Evolutionary conservation across 2,888 invertebrate species (phyloP).

Genomic region (Dioctria rufipes): DNA sequence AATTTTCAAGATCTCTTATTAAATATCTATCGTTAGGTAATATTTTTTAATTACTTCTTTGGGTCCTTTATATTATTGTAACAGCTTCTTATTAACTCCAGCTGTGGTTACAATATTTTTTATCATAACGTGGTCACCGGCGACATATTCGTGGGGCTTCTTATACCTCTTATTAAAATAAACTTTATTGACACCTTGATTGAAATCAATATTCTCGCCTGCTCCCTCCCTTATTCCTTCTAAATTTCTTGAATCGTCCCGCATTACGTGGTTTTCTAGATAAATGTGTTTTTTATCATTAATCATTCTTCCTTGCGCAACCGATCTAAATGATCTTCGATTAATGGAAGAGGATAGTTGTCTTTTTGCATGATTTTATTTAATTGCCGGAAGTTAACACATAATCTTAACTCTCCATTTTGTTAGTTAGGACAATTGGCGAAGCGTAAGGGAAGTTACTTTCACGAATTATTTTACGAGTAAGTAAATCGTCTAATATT

Average conservation of each 20-base stretch:
- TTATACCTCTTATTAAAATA: slow-evolving; percentile 55
- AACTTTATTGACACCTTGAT: slow-evolving; percentile 54
- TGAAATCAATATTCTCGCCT: slow-evolving; percentile 55
- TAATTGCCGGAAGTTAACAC: neutral
- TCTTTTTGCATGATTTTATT: neutral
- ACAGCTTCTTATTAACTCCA: slow-evolving; percentile 61
- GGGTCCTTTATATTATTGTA: slow-evolving; percentile 62
- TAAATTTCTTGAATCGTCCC: neutral
- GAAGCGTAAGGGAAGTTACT: neutral
- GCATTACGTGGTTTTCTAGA: neutral
- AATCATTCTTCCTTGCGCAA: neutral
- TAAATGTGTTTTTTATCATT: slow-evolving; percentile 11
- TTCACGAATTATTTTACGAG: slow-evolving; percentile 10
- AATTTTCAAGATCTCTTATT: neutral
- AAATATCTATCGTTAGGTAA: too few relatives aligned
- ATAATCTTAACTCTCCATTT: neutral
- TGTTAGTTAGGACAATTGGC: neutral
- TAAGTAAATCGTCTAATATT: neutral
- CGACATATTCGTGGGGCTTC: slow-evolving; percentile 50
- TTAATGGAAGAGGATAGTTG: slow-evolving; percentile 10
- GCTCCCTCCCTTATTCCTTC: slow-evolving; percentile 50
- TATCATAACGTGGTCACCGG: slow-evolving; percentile 62
- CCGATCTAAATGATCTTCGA: neutral
- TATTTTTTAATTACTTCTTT: slow-evolving; percentile 61
- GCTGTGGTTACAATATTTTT: slow-evolving; percentile 60